Percentiles rank a stretch among this genome's conserved stretches.
phyloP scores from a whole-genome alignment of 1,140 invertebrate species.

The Orius laevigatus region DNA sequence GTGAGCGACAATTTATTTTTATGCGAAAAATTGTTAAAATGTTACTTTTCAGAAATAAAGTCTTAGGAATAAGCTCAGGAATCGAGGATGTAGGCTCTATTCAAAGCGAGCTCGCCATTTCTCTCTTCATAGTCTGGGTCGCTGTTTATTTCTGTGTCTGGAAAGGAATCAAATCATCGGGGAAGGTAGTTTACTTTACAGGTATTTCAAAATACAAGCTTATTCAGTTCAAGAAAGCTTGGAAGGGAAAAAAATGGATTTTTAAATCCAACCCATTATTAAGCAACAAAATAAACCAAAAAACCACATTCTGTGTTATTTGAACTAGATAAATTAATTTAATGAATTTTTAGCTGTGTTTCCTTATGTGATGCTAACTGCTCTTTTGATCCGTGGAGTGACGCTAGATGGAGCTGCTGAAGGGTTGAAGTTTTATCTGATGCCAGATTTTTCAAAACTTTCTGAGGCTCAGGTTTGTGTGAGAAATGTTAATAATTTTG shows the following conservation, averaged over 20 bases:
- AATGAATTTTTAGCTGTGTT: conserved; percentile 47
- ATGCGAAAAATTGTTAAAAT: background rate
- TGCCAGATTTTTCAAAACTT: conserved; percentile 54
- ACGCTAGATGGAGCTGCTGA: conserved; percentile 52
- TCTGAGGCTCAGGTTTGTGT: conserved; percentile 29
- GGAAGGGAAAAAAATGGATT: too few relatives aligned
- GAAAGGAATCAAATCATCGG: conserved; percentile 44
- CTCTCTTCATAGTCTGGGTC: conserved; percentile 52
- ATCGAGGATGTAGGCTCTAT: conserved; percentile 48
- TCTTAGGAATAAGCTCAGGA: conserved; percentile 36
- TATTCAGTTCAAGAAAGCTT: too few relatives aligned
- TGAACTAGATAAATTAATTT: too few relatives aligned
- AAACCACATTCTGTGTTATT: too few relatives aligned
- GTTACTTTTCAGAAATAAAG: conserved; percentile 28
- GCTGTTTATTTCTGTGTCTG: conserved; percentile 51
- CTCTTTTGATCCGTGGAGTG: conserved; percentile 43
- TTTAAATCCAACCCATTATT: too few relatives aligned
- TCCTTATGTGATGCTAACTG: conserved; percentile 58
- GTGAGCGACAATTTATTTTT: conserved; percentile 28
- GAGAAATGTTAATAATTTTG: background rate
- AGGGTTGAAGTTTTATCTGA: conserved; percentile 59
- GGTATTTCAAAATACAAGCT: conserved; percentile 21
- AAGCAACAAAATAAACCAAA: too few relatives aligned
- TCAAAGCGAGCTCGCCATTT: conserved; percentile 53
- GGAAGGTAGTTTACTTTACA: conserved; percentile 67